Percentiles rank a stretch among this genome's conserved stretches.
Evolutionary conservation across 2,797 vertebrate species (phyloP).

Genomic region (Lepus oiostolus): DNA sequence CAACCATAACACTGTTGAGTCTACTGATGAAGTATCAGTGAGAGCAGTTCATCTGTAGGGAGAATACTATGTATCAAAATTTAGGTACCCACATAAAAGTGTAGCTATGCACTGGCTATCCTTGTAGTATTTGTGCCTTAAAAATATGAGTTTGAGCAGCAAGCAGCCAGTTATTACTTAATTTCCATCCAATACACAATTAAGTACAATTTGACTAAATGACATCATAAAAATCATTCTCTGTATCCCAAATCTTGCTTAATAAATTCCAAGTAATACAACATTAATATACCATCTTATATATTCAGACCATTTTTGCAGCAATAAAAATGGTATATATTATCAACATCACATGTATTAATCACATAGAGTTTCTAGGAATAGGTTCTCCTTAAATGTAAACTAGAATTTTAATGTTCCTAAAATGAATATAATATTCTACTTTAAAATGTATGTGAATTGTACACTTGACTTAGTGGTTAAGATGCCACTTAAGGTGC

Average conservation of each 20-base stretch:
- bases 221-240: background rate
- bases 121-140: background rate
- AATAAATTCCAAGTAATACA: conserved; percentile 10
- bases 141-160: background rate
- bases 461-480: too few relatives aligned
- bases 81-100: background rate
- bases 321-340: background rate
- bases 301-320: background rate
- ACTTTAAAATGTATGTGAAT: background rate
- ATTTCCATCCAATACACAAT: background rate
- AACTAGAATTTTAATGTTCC: background rate
- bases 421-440: background rate
- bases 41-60: background rate
- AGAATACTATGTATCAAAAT: background rate
- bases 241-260: background rate
- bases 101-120: background rate
- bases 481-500: too few relatives aligned
- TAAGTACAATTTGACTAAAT: conserved; percentile 2
- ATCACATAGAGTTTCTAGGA: background rate
- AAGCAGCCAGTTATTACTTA: background rate
- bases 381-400: background rate
- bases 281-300: background rate
- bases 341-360: conserved; percentile 37
- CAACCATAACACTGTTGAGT: background rate
- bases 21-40: background rate